Percentiles rank a stretch among this genome's conserved stretches.
Evolutionary conservation across 2,888 invertebrate species (phyloP).

Genomic region (Allolobophora icterica): DNA sequence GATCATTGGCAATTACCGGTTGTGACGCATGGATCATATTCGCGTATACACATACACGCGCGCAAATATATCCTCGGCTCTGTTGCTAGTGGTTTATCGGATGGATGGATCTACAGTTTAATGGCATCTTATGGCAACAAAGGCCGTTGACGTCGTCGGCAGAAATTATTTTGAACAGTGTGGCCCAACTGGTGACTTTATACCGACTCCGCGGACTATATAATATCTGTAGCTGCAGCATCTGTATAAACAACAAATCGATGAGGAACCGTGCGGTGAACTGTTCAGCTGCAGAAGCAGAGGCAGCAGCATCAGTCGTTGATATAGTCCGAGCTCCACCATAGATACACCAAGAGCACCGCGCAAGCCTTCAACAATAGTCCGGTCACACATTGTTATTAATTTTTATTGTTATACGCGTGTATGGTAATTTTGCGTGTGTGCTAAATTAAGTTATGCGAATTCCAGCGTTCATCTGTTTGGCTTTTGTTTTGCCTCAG

Average conservation of each 20-base stretch:
- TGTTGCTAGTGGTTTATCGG: not conserved
- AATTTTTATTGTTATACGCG: not conserved
- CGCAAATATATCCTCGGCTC: not conserved
- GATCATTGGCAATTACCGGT: not conserved
- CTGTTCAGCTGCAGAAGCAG: not conserved
- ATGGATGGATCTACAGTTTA: not conserved
- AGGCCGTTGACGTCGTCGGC: too few species aligned
- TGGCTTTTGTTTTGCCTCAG: not conserved
- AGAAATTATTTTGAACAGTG: too few species aligned
- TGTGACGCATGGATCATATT: not conserved
- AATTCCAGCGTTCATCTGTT: not conserved
- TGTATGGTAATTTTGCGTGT: not conserved
- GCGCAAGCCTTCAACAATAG: not conserved
- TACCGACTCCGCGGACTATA: not conserved
- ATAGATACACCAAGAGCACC: not conserved
- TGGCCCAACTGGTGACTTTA: not conserved
- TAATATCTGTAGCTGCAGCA: not conserved
- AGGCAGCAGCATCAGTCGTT: not conserved
- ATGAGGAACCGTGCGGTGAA: not conserved
- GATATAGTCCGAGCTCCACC: not conserved
- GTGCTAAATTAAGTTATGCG: not conserved
- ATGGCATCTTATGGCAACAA: too few species aligned
- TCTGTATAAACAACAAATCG: constrained; percentile 10
- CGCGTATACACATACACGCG: not conserved
- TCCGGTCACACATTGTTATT: not conserved